Base-by-base conservation (phyloP, 2,113 vertebrate genomes). In the Cervus canadensis region DNA sequence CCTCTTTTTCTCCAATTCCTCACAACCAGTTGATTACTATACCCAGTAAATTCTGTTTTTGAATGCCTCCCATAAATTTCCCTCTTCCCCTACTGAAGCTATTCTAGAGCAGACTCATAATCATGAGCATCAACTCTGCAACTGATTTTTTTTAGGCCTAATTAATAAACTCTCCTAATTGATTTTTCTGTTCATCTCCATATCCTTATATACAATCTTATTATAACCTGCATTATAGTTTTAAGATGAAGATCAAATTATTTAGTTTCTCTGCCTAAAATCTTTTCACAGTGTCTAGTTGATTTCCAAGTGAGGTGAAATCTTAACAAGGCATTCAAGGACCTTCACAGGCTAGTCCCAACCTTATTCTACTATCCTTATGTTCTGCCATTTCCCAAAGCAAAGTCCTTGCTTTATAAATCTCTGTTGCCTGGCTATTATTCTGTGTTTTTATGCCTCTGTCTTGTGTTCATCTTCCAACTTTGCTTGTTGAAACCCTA, bases 401-500 rank as follows among this genome's bases (percentile, higher is more conserved):
- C 33, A 19, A 95, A 78, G 30, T 59, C 43, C 60, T 36, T 83
- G 28, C 56, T 59, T 19, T 36, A 0, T 54, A 36, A 85, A 15
- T 88, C 21, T 15, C 48, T 45, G 10, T 71, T 92, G 87, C 25
- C 8, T 81, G 64, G 74, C 84, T 50, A 15, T 79, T 89, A 30
- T 43, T 89, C 36, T 87, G n/a, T 87, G 43, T 50, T 67, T 97
- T 92, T 82, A 59, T 67, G 30, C 43, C 7, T 78, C 36, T 74
- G 21, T 36, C 67, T 94, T 87, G 71, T 67, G 52, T 40, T 87
- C 26, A 85, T 88, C 92, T 94, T 94, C n/a, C 45, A 92, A 23
- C 26, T 83, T 67, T 96, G 30, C n/a, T 90, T 96, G 78, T 52
- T 43, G 57, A 96, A 97, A 67, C 48, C 67, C 81, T 36, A 54